Evolutionary conservation across 2,113 vertebrate species (phyloP).

Genomic region (Paracanthobrama guichenoti): DNA sequence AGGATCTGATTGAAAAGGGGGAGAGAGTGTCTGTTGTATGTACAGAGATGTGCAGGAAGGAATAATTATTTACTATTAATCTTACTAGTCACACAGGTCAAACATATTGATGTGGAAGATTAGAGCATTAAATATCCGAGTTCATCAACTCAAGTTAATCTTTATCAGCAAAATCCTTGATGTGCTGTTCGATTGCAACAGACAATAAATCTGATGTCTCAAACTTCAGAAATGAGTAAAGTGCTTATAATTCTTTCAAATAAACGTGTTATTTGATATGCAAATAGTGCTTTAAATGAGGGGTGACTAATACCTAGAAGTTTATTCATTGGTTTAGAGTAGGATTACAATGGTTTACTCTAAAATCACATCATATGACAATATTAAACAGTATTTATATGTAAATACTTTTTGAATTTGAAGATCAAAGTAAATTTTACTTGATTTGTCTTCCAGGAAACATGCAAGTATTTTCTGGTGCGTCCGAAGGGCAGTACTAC

Average conservation of each 20-base stretch:
- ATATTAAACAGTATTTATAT: too few relatives aligned
- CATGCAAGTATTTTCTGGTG: too few relatives aligned
- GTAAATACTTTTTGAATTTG: too few relatives aligned
- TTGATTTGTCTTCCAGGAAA: too few relatives aligned
- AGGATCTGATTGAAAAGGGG: not conserved
- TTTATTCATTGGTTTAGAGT: too few relatives aligned
- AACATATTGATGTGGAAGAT: not conserved
- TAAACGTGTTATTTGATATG: not conserved
- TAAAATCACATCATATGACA: too few relatives aligned
- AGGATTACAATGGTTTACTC: not conserved
- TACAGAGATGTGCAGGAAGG: not conserved
- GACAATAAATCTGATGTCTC: not conserved
- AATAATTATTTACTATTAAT: not conserved
- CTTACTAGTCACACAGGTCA: not conserved
- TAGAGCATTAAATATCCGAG: not conserved
- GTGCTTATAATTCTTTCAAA: not conserved
- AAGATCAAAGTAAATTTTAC: too few relatives aligned
- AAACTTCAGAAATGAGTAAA: not conserved
- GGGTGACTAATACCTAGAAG: not conserved
- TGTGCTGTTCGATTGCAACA: not conserved
- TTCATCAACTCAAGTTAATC: not conserved
- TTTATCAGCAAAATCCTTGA: not conserved
- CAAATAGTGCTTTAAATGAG: not conserved
- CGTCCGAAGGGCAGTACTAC: too few relatives aligned
- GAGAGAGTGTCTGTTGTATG: not conserved